Percentiles rank a stretch among this genome's conserved stretches.
Evolutionary conservation across 2,113 vertebrate genomes (phyloP).

Genomic region (Psophia crepitans): DNA sequence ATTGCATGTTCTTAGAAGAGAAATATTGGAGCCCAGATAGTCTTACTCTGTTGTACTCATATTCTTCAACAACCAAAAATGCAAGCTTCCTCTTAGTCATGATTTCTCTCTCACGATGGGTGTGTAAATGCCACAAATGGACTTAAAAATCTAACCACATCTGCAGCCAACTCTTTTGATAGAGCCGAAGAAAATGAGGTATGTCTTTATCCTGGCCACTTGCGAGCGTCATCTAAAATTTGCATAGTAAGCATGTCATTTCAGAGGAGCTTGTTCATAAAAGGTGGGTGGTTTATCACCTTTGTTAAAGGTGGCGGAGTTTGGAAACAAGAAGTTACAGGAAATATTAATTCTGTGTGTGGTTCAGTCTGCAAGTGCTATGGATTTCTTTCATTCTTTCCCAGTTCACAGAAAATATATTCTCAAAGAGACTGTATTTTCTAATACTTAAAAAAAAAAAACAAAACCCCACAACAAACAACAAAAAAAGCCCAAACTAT

Average conservation of each 20-base stretch:
- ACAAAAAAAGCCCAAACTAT: not conserved
- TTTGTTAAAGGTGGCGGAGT: conserved; percentile 22
- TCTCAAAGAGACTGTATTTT: conserved; percentile 29
- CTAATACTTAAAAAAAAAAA: not conserved
- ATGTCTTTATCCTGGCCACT: not conserved
- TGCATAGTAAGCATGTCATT: not conserved
- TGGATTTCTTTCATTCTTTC: conserved; percentile 41
- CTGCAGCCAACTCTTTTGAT: not conserved
- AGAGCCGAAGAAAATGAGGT: not conserved
- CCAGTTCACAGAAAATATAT: conserved; percentile 19
- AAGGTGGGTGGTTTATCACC: not conserved
- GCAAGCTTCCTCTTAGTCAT: not conserved
- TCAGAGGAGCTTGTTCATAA: not conserved
- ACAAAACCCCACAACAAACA: not conserved
- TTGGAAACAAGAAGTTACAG: conserved; percentile 18
- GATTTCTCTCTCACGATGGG: not conserved
- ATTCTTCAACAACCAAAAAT: not conserved
- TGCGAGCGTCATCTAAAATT: not conserved
- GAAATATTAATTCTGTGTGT: not conserved
- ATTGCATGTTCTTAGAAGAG: not conserved
- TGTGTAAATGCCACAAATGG: not conserved
- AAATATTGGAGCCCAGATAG: not conserved
- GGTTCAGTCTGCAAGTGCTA: not conserved
- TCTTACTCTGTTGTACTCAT: not conserved
- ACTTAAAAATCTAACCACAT: not conserved